phyloP scores from a whole-genome alignment of 2,888 invertebrate species.

The Sphecodes monilicornis region DNA sequence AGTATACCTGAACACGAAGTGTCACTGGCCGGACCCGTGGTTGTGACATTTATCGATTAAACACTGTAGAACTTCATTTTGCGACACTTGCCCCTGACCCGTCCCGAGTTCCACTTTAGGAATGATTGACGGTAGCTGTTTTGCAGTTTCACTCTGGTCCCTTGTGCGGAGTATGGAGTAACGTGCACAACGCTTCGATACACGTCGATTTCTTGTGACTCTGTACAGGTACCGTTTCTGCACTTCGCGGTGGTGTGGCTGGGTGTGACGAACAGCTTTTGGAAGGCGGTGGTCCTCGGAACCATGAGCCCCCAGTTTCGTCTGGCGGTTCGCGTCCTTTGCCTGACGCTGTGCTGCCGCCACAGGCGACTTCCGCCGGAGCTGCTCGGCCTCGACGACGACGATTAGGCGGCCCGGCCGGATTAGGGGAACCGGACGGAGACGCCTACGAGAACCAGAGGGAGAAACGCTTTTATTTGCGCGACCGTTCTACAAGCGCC shows the following conservation, averaged over 20 bases:
- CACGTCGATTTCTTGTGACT: constrained; percentile 19
- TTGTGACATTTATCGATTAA: too few relatives aligned
- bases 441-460: constrained; percentile 62
- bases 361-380: constrained; percentile 94
- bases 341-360: constrained; percentile 95
- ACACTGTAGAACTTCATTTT: too few relatives aligned
- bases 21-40: too few relatives aligned
- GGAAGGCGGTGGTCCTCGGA: constrained; percentile 96
- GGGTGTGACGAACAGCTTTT: constrained; percentile 97
- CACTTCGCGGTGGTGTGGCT: constrained; percentile 98
- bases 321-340: constrained; percentile 93
- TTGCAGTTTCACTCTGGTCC: neutral
- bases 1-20: too few relatives aligned
- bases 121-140: too few relatives aligned
- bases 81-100: too few relatives aligned
- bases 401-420: constrained; percentile 87
- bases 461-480: constrained; percentile 54
- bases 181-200: neutral
- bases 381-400: constrained; percentile 94
- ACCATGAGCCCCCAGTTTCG: constrained; percentile 97
- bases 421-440: neutral
- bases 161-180: neutral
- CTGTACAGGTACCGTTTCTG: constrained; percentile 90
- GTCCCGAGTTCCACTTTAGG: too few relatives aligned
- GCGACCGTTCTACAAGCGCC: constrained; percentile 55